These are phyloP conservation scores for Sylvilagus floridanus DNA, from an alignment of 2,797 vertebrate genomes.

Conservation along the genomic window DNA sequence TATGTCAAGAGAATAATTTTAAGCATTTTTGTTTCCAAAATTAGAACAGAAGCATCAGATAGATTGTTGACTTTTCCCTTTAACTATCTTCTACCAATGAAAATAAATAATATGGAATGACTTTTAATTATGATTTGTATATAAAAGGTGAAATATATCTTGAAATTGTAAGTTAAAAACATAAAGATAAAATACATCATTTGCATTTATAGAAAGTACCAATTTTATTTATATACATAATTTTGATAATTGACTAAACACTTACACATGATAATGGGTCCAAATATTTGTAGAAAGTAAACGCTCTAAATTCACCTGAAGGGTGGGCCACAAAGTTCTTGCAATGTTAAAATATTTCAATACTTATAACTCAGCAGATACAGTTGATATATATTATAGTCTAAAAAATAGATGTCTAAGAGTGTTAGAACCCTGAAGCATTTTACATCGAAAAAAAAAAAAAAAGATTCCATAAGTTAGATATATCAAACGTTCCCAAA, in stretches of 20 bases:
- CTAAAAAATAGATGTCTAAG: background rate
- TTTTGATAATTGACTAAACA: conserved; percentile 39
- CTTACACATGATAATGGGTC: background rate
- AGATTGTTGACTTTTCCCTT: background rate
- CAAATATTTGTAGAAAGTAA: conserved; percentile 27
- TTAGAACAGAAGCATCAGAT: conserved; percentile 48
- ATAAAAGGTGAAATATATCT: background rate
- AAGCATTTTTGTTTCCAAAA: conserved; percentile 26
- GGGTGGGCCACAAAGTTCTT: background rate
- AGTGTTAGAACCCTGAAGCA: background rate
- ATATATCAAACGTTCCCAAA: background rate
- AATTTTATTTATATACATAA: background rate
- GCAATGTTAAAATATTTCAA: background rate
- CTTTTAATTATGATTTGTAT: background rate
- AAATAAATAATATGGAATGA: background rate
- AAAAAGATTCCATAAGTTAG: background rate
- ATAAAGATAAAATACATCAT: background rate
- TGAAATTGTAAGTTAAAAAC: background rate
- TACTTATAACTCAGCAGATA: conserved; percentile 23
- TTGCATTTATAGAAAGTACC: background rate
- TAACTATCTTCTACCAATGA: background rate
- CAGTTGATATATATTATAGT: background rate
- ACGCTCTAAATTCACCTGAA: background rate
- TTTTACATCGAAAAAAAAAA: conserved; percentile 1
- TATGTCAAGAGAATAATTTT: background rate